Conservation (phyloP, 2,113 vertebrate genomes). For the Ammodytes dubius region DNA sequence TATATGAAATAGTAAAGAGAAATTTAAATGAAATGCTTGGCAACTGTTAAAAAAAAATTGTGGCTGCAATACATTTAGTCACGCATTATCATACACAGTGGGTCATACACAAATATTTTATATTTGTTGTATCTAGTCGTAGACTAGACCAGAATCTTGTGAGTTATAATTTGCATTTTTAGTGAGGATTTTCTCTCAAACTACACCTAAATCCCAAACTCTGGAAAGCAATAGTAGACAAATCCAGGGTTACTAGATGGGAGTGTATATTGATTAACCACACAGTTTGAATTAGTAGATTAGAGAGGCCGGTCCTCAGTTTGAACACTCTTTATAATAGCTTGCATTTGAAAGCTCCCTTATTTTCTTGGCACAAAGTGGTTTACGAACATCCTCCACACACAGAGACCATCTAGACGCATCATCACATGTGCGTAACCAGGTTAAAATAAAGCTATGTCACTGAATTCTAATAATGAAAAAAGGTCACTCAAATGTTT, state of each 20-base stretch:
- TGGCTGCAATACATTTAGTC: constrained; percentile 36
- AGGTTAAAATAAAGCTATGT: constrained; percentile 60
- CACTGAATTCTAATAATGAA: constrained; percentile 41
- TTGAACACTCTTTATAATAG: constrained; percentile 39
- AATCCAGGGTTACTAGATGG: constrained; percentile 47
- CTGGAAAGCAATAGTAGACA: constrained; percentile 18
- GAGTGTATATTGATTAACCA: constrained; percentile 35
- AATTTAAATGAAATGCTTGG: not conserved
- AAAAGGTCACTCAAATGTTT: constrained; percentile 37
- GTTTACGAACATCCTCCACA: constrained; percentile 48
- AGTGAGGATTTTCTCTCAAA: constrained; percentile 12
- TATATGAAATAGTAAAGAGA: constrained; percentile 4
- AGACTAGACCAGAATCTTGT: not conserved
- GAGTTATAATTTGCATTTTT: constrained; percentile 14
- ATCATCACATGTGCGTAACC: constrained; percentile 19
- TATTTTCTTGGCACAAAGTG: constrained; percentile 70
- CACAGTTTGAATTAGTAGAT: constrained; percentile 45
- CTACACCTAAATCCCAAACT: not conserved
- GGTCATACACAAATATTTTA: not conserved
- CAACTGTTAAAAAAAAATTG: constrained; percentile 17
- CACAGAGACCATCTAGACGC: constrained; percentile 11
- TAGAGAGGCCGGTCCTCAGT: constrained; percentile 13
- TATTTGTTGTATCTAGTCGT: not conserved
- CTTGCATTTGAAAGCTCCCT: constrained; percentile 53
- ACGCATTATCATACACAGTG: constrained; percentile 6